Conservation (phyloP, 2,888 invertebrate species). For the Microplitis deprimator region DNA sequence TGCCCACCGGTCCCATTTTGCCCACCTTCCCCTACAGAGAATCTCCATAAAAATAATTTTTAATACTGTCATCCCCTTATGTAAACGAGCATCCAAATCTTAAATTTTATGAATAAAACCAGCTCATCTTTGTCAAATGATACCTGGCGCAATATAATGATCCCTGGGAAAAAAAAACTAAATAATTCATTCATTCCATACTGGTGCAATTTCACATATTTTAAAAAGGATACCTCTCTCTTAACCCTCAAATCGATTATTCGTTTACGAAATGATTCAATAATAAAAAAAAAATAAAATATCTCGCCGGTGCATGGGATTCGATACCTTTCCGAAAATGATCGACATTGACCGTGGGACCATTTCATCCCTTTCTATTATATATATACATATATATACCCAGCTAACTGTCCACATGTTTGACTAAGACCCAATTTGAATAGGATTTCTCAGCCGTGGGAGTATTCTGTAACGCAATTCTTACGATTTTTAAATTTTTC, state of each 20-base stretch:
- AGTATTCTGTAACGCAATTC: constrained; percentile 1
- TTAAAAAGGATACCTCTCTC: constrained; percentile 45
- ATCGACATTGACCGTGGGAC: constrained; percentile 41
- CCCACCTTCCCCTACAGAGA: too few relatives aligned
- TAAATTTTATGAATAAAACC: constrained; percentile 47
- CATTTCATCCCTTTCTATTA: constrained; percentile 39
- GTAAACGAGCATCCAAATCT: constrained; percentile 61
- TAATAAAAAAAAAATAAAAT: neutral
- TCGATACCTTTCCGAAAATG: constrained; percentile 23
- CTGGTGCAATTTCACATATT: constrained; percentile 44
- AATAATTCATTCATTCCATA: neutral
- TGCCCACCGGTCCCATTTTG: too few relatives aligned
- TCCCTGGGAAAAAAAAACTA: constrained; percentile 50
- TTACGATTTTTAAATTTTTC: neutral
- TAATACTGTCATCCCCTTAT: constrained; percentile 57
- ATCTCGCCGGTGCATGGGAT: neutral
- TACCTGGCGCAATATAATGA: constrained; percentile 39
- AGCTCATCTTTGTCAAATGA: constrained; percentile 39
- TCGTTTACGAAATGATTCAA: constrained; percentile 29
- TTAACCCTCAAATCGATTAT: constrained; percentile 45
- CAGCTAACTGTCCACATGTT: neutral
- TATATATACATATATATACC: neutral
- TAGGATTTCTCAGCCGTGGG: neutral
- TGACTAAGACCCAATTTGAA: neutral
- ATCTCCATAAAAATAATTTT: constrained; percentile 1